Conservation (phyloP, 2,113 vertebrate species). For the Dipodomys spectabilis region DNA sequence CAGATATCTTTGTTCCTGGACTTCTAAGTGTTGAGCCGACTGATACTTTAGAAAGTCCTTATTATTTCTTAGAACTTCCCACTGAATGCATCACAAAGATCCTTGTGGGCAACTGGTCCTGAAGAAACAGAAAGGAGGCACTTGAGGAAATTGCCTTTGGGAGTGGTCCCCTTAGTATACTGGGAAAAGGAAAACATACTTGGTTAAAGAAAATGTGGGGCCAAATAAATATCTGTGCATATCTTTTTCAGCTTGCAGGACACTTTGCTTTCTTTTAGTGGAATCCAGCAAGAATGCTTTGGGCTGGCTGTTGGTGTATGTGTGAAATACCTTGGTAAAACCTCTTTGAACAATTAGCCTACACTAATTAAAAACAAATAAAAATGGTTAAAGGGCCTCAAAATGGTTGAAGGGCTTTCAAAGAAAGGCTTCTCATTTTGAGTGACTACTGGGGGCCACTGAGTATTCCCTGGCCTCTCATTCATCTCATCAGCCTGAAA, state of each 20-base stretch:
- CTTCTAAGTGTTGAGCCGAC: not conserved
- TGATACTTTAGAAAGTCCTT: not conserved
- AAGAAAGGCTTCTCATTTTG: slow-evolving; percentile 15
- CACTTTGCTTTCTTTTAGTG: not conserved
- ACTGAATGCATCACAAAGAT: not conserved
- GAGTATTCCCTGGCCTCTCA: slow-evolving; percentile 33
- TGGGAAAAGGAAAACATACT: not conserved
- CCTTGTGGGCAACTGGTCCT: not conserved
- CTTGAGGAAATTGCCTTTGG: not conserved
- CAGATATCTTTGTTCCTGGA: not conserved
- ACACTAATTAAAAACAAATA: too few relatives aligned
- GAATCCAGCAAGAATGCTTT: not conserved
- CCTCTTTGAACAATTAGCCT: too few relatives aligned
- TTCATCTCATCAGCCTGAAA: slow-evolving; percentile 72
- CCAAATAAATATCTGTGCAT: not conserved
- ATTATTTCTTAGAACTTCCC: not conserved
- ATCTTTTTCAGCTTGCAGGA: not conserved
- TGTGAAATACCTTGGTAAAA: too few relatives aligned
- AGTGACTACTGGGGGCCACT: not conserved
- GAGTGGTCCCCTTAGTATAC: not conserved
- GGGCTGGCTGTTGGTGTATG: not conserved
- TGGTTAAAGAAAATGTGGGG: not conserved
- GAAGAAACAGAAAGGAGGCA: not conserved
- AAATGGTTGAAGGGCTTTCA: not conserved
- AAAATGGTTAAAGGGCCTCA: not conserved